Evolutionary conservation across 2,797 vertebrate species (phyloP), one percentile per base, ranked within the genome.

Genomic region (Cyprinodon diabolis): DNA sequence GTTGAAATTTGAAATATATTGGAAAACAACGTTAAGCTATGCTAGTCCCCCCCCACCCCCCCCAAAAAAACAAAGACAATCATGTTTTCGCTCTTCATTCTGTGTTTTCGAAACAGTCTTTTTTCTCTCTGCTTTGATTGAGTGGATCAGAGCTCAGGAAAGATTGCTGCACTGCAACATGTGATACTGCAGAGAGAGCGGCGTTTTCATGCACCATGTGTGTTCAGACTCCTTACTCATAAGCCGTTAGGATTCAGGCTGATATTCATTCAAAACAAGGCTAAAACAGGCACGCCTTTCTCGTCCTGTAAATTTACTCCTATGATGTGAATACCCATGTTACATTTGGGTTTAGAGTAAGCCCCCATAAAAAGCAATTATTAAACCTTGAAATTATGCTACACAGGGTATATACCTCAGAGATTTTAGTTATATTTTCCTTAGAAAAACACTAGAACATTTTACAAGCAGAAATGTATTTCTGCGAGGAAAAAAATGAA

Each of bases 111-210:
- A 80, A 78, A 78, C 52, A 54, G 65, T 75, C 74, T 72, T 40
- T 60, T 54, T 70, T 79, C 71, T 75, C 75, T 60, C 60, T 76
- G 68, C 70, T 68, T 69, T 75, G 82, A 75, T 71, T 85, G 76
- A 77, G 81, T 84, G 79, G 75, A 52, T 15, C 72, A 62, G 79
- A 88, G 86, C 86, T 90, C 86, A 88, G 89, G 84, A 87, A 83
- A 73, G 70, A 71, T 83, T 84, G 75, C 84, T 75, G 82, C 80
- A 80, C 40, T 72, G 81, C 66, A 82, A 82, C 74, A 79, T 81
- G 70, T 82, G 77, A 75, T 78, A 56, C 35, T 51, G 68, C 60
- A 75, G 80, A 68, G 68, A 80, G 76, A 78, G 84, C 77, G 75
- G 58, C 63, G 51, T 62, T 78, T 83, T 70, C 58, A 71, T 86